A percentile compares a stretch with the other conserved stretches of the same genome.
These are phyloP conservation scores for Dendroctonus ponderosae DNA, from an alignment of 1,140 invertebrate species.

Conservation along the genomic window DNA sequence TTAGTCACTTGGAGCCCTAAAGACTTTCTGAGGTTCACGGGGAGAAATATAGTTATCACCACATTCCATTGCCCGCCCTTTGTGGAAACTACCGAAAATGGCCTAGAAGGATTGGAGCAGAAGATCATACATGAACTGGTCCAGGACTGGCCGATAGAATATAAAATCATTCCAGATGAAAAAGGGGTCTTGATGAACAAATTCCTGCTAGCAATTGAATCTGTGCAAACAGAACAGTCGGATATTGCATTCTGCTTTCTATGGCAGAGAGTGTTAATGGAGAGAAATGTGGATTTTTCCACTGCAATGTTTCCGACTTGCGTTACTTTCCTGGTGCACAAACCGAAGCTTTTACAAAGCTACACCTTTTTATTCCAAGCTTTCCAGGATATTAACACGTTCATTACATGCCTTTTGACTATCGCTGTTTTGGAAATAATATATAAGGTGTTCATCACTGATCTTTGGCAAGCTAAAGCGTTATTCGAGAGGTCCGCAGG, in stretches of 20 bases:
- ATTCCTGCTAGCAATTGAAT: slow-evolving; percentile 8
- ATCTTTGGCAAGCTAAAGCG: too few relatives aligned
- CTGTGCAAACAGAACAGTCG: slow-evolving; percentile 9
- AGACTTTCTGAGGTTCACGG: slow-evolving; percentile 12
- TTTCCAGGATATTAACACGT: background rate
- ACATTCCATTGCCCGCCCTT: slow-evolving; percentile 28
- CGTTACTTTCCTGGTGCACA: slow-evolving; percentile 21
- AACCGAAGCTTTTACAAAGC: slow-evolving; percentile 9
- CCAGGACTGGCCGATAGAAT: slow-evolving; percentile 22
- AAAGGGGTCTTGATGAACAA: slow-evolving; percentile 12
- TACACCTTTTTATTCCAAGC: slow-evolving; percentile 21
- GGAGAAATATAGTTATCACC: slow-evolving; percentile 9
- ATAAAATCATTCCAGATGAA: slow-evolving; percentile 4
- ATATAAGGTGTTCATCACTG: background rate
- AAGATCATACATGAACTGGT: slow-evolving; percentile 7
- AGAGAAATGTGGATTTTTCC: slow-evolving; percentile 14
- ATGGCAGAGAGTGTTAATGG: slow-evolving; percentile 26
- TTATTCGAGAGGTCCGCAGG: background rate
- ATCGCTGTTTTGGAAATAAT: slow-evolving; percentile 1
- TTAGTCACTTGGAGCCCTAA: slow-evolving; percentile 8
- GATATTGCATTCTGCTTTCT: slow-evolving; percentile 25
- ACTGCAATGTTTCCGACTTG: slow-evolving; percentile 22
- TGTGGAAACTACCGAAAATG: slow-evolving; percentile 13
- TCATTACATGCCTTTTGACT: background rate
- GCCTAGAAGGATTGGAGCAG: slow-evolving; percentile 13